Evolutionary conservation across 2,797 vertebrate genomes (phyloP), one percentile per base, ranked within the genome.

Genomic region (Peromyscus attwateri): DNA sequence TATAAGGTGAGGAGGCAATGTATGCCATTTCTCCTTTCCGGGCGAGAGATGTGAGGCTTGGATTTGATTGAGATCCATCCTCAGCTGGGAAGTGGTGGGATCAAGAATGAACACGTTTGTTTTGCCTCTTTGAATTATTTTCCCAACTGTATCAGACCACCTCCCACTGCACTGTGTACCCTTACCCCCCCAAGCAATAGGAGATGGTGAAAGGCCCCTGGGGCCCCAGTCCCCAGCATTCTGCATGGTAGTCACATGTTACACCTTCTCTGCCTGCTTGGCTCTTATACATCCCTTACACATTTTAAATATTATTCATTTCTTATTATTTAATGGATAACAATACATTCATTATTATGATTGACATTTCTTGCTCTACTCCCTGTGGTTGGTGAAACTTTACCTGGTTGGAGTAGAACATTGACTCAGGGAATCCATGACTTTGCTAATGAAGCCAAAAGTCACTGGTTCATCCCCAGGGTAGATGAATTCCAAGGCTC

Each of bases 381-480:
- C 60, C 23, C 19, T 64, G 46, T 46, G 40, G 55, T 29, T 71
- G 62, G 87, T 83, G 84, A 80, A 64, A 64, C 21, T 52, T 87
- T 49, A 52, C 62, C 76, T 31, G 40, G 64, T 25, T 19, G 29
- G 68, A 91, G 40, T 40, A 37, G 60, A 83, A 23, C 52, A 31
- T 94, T 94, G 66, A 93, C 60, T 85, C n/a, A 21, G 46, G 76
- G 70, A 88, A 81, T n/a, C 55, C 7, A 7, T 29, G 14, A 27
- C 13, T 87, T 95, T 62, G 80, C 62, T 85, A 27, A 93, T 31
- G 9, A 77, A 93, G 87, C 92, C 87, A 75, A 55, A 94, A 89
- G 83, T 76, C 55, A 23, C 60, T 12, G 17, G 8, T 37, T 43
- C 8, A 37, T 66, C 37, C 31, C 11, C 19, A 14, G 64, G 81